Evolutionary conservation across 2,888 invertebrate genomes (phyloP).

Genomic region (Gastracanthus pulcherrimus): DNA sequence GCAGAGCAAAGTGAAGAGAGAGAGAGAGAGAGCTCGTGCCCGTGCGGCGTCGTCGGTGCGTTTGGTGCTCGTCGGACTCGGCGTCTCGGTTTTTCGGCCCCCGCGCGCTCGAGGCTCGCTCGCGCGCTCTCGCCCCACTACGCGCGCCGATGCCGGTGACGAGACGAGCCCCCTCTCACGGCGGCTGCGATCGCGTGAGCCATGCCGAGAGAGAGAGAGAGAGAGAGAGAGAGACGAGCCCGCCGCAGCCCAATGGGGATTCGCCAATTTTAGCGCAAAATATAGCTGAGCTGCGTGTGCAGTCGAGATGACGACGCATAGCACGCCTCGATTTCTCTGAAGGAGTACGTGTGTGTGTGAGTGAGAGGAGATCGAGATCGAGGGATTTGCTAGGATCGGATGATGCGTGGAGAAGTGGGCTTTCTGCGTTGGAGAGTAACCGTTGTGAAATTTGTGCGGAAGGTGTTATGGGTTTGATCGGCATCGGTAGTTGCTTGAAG

Average conservation of each 20-base stretch:
- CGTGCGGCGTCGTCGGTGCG: slow-evolving; percentile 34
- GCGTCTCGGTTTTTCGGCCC: slow-evolving; percentile 49
- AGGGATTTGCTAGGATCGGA: too few relatives aligned
- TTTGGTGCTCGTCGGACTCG: slow-evolving; percentile 18
- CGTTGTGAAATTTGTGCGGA: background rate
- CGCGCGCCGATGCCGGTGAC: background rate
- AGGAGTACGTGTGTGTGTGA: too few relatives aligned
- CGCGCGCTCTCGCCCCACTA: slow-evolving; percentile 16
- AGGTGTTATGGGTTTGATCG: background rate
- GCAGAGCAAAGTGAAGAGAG: background rate
- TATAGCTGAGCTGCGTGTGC: background rate
- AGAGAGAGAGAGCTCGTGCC: slow-evolving; percentile 12
- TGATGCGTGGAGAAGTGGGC: background rate
- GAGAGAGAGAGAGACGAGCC: slow-evolving; percentile 36
- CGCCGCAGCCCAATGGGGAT: slow-evolving; percentile 39
- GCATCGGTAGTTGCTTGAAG: too few relatives aligned
- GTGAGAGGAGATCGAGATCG: background rate
- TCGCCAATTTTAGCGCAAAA: slow-evolving; percentile 55
- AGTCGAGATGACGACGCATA: too few relatives aligned
- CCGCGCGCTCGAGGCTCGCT: background rate
- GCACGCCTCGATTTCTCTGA: too few relatives aligned
- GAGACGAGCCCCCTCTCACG: slow-evolving; percentile 32
- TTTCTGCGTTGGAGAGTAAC: background rate
- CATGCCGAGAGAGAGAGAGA: too few relatives aligned
- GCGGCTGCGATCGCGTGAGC: slow-evolving; percentile 49